Percentiles rank a stretch among this genome's conserved stretches.
These are phyloP conservation scores for Geothlypis trichas DNA, from an alignment of 2,113 vertebrate species.

Conservation along the genomic window DNA sequence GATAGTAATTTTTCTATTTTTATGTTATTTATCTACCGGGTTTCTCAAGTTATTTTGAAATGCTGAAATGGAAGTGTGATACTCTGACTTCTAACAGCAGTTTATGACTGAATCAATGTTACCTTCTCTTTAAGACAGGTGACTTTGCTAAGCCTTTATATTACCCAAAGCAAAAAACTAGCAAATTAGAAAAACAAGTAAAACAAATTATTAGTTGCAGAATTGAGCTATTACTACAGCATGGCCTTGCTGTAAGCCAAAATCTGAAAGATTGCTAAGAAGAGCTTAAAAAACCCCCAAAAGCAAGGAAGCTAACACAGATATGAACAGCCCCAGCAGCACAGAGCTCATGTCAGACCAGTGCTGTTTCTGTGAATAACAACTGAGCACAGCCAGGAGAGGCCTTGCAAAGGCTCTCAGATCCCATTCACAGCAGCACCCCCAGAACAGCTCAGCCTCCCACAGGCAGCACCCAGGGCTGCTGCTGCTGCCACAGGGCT, in stretches of 20 bases:
- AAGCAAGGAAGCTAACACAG: background rate
- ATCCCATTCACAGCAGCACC: background rate
- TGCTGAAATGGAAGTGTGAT: background rate
- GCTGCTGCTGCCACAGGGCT: background rate
- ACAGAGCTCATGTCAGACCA: background rate
- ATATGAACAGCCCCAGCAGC: background rate
- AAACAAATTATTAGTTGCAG: background rate
- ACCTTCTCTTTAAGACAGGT: background rate
- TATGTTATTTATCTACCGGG: background rate
- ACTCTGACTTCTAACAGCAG: background rate
- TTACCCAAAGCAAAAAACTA: background rate
- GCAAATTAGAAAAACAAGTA: background rate
- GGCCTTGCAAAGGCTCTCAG: background rate
- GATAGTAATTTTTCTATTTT: background rate
- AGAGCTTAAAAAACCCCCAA: background rate
- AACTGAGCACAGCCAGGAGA: background rate
- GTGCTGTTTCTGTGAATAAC: background rate
- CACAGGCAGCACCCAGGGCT: background rate
- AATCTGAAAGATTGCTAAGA: background rate
- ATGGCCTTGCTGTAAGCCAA: background rate
- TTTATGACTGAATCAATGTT: background rate
- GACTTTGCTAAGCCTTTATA: background rate
- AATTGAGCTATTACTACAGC: background rate
- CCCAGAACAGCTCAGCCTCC: background rate
- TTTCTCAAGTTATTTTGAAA: background rate